These are phyloP conservation scores for Buphagus erythrorhynchus DNA, from an alignment of 2,797 vertebrate genomes.

Conservation along the genomic window DNA sequence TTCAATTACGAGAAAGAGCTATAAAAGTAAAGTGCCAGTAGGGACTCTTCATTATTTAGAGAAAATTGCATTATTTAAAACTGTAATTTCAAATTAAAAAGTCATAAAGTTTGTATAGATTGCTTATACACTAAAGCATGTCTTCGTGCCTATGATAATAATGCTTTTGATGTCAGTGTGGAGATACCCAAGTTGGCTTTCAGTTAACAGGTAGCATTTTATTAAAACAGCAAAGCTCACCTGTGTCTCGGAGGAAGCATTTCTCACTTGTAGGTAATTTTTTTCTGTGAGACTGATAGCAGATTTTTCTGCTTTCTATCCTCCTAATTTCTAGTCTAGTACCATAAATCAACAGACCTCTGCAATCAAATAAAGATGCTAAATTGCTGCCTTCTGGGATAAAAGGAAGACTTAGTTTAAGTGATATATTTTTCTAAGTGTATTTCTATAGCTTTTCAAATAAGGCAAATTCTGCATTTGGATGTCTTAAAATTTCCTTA, in stretches of 20 bases:
- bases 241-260: not conserved
- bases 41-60: not conserved
- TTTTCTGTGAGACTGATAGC: not conserved
- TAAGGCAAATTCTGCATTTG: not conserved
- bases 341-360: not conserved
- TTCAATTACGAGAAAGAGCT: not conserved
- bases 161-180: not conserved
- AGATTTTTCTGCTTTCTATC: not conserved
- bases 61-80: not conserved
- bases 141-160: not conserved
- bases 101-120: not conserved
- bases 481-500: not conserved
- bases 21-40: slow-evolving; percentile 16
- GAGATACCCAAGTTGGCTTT: not conserved
- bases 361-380: not conserved
- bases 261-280: not conserved
- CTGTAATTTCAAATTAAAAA: not conserved
- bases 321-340: not conserved
- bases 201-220: not conserved
- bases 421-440: not conserved
- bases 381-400: not conserved
- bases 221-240: not conserved
- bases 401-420: not conserved
- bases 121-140: not conserved
- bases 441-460: not conserved